A percentile compares a stretch with the other conserved stretches of the same genome.
Evolutionary conservation across 2,797 vertebrate genomes (phyloP).

Genomic region (Saxicola maurus): DNA sequence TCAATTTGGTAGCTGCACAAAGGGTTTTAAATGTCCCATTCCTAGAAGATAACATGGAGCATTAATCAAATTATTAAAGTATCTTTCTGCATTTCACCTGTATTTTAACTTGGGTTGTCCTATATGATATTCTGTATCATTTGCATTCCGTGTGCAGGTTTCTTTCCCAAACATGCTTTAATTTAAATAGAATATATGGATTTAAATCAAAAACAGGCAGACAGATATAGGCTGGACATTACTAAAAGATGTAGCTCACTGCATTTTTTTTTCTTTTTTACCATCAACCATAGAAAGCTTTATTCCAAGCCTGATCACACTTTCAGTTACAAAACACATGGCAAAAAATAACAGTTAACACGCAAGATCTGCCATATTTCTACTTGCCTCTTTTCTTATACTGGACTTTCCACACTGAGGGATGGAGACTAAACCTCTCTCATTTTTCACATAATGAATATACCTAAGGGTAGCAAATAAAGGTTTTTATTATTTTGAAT

Average conservation of each 20-base stretch:
- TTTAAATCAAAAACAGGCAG: not conserved
- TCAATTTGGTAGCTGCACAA: not conserved
- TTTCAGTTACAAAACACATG: slow-evolving; percentile 66
- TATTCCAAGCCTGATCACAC: slow-evolving; percentile 72
- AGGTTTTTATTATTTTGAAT: slow-evolving; percentile 37
- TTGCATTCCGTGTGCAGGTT: not conserved
- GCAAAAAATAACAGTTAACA: slow-evolving; percentile 67
- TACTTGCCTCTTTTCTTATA: slow-evolving; percentile 55
- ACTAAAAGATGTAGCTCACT: not conserved
- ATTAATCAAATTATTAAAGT: not conserved
- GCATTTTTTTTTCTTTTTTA: not conserved
- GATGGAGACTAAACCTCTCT: slow-evolving; percentile 42
- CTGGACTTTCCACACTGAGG: slow-evolving; percentile 32
- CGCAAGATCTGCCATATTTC: slow-evolving; percentile 62
- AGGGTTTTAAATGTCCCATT: not conserved
- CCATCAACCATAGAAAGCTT: slow-evolving; percentile 67
- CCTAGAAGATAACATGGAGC: not conserved
- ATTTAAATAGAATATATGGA: not conserved
- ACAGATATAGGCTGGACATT: not conserved
- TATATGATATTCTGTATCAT: not conserved
- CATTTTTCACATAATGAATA: slow-evolving; percentile 42
- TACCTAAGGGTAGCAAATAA: slow-evolving; percentile 58
- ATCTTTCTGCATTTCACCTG: not conserved
- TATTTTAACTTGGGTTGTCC: not conserved
- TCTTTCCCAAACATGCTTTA: not conserved